Conservation (phyloP, 2,113 vertebrate species). For the Chlorodrepanis virens region DNA sequence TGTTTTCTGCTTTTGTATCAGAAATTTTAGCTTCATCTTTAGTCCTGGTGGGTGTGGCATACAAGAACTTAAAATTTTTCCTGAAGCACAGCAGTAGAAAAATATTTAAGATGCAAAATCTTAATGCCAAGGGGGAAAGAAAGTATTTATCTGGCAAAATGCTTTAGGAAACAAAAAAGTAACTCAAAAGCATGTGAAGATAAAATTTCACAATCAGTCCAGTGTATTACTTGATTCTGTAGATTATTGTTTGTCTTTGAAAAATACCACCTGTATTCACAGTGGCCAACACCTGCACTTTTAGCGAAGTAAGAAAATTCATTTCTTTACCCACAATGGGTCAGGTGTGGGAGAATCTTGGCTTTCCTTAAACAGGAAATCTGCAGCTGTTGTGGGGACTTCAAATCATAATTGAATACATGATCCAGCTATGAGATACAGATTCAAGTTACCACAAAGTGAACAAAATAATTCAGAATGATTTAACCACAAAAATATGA, state of each 20-base stretch:
- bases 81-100: not conserved
- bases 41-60: not conserved
- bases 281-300: not conserved
- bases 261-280: not conserved
- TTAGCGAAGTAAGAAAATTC: not conserved
- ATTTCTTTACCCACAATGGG: not conserved
- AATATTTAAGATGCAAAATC: not conserved
- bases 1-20: not conserved
- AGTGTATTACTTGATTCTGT: not conserved
- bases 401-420: not conserved
- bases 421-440: not conserved
- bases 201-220: not conserved
- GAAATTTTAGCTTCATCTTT: not conserved
- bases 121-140: not conserved
- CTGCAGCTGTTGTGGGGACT: not conserved
- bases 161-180: not conserved
- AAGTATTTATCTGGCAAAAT: not conserved
- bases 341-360: not conserved
- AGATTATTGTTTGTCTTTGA: not conserved
- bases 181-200: not conserved
- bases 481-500: not conserved
- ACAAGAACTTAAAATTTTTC: not conserved
- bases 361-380: not conserved
- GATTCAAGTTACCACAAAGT: not conserved
- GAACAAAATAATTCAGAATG: not conserved